Base-by-base conservation (phyloP, 2,113 vertebrate species). In the Salvelinus sp. region DNA sequence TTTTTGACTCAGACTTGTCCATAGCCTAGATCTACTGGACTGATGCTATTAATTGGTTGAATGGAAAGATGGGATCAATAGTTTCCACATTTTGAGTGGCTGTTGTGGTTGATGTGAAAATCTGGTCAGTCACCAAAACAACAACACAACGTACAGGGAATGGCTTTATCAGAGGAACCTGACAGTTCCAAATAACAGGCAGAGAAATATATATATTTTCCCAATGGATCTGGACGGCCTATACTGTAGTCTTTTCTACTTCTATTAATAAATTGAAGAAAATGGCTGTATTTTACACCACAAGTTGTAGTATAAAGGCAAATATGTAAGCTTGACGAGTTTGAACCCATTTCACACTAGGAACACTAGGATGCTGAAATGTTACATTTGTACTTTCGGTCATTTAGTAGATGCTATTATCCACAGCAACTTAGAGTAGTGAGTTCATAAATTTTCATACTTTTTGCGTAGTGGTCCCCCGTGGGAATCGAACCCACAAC, bases 51-150 rank as follows among this genome's bases (percentile, higher is more conserved):
- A 9, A 62, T 22, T 62, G 58, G 58, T 62, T 62, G 58, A 62
- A 62, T 62, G 58, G 58, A 62, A 62, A 62, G n/a, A 62, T 62
- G n/a, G 6, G n/a, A 62, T 62, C 58, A 62, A 62, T 62, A 62
- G 58, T 62, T 62, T 62, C 58, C 58, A 62, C 58, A 62, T 62
- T 62, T 62, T 62, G 58, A 62, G 58, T 62, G 58, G 58, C n/a
- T 62, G 6, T 10, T 10, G 57, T 22, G 16, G 57, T 60, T n/a
- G 5, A 2, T 22, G 58, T 62, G n/a, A n/a, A 62, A 23, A 22
- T n/a, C 7, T 22, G 18, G n/a, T 62, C 58, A 3, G 13, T 22
- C 58, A 62, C 58, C n/a, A 10, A 9, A 62, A n/a, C 58, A n/a
- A 60, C 14, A n/a, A n/a, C 6, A 22, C 58, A n/a, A 62, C n/a